Percentiles rank a stretch among this genome's conserved stretches.
Evolutionary conservation across 2,113 vertebrate genomes (phyloP).

Genomic region (Tylochromis polylepis): DNA sequence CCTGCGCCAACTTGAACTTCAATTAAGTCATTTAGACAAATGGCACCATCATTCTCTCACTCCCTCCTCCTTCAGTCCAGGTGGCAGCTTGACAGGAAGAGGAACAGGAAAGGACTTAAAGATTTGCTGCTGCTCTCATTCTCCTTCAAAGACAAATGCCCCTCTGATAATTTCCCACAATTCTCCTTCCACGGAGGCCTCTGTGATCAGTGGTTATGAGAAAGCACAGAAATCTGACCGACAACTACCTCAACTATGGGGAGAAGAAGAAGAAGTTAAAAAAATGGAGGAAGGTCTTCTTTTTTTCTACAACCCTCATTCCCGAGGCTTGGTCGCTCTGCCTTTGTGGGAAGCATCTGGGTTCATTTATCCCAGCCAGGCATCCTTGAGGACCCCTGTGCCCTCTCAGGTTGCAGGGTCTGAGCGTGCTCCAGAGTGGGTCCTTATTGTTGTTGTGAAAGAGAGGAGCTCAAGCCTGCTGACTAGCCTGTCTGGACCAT

Average conservation of each 20-base stretch:
- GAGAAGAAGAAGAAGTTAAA: slow-evolving; percentile 5
- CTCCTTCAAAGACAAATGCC: slow-evolving; percentile 79
- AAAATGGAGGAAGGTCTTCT: slow-evolving; percentile 58
- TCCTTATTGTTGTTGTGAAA: slow-evolving; percentile 72
- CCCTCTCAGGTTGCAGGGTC: slow-evolving; percentile 86
- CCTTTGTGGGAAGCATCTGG: slow-evolving; percentile 88
- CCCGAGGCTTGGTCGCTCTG: slow-evolving; percentile 67
- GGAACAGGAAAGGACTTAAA: slow-evolving; percentile 75
- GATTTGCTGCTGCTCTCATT: slow-evolving; percentile 82
- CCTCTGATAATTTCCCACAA: slow-evolving; percentile 81
- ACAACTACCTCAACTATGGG: slow-evolving; percentile 70
- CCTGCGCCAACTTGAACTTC: slow-evolving; percentile 12
- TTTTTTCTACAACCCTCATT: slow-evolving; percentile 21
- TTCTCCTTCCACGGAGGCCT: slow-evolving; percentile 76
- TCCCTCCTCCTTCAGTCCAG: slow-evolving; percentile 54
- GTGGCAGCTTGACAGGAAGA: slow-evolving; percentile 71
- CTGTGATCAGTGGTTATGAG: slow-evolving; percentile 85
- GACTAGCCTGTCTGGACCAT: slow-evolving; percentile 80
- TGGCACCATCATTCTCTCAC: not conserved
- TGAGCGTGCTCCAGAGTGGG: slow-evolving; percentile 84
- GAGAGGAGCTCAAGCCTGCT: slow-evolving; percentile 65
- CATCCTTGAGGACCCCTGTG: slow-evolving; percentile 59
- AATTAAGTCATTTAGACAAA: slow-evolving; percentile 37
- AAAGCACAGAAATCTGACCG: slow-evolving; percentile 81
- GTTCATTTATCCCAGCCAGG: slow-evolving; percentile 82